phyloP scores from a whole-genome alignment of 2,888 invertebrate genomes.

The Sepiola atlantica region DNA sequence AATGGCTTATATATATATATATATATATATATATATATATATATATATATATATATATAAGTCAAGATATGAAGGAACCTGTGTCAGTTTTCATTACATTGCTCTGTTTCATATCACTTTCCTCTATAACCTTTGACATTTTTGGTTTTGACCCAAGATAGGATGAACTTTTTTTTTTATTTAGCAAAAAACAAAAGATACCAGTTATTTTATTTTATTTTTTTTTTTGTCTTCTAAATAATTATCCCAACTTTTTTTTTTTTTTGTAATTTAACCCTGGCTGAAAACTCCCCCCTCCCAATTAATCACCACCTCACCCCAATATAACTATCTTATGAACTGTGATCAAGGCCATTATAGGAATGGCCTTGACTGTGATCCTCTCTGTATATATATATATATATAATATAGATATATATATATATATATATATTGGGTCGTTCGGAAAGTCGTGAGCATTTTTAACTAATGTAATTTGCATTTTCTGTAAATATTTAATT shows the following conservation, averaged over 20 bases:
- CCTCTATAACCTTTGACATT: neutral
- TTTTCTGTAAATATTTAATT: too few species aligned
- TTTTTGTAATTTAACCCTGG: neutral
- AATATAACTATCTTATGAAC: neutral
- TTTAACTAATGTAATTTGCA: too few species aligned
- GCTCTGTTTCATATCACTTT: neutral
- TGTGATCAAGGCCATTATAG: neutral
- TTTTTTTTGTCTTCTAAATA: neutral
- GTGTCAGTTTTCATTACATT: neutral
- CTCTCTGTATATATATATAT: too few species aligned
- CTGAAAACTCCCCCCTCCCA: neutral
- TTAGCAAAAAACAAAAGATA: neutral
- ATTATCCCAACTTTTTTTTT: too few species aligned
- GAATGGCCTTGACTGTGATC: too few species aligned
- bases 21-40: neutral
- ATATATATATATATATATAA: neutral
- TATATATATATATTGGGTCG: too few species aligned
- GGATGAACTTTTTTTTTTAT: neutral
- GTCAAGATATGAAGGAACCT: neutral
- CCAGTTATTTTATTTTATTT: neutral
- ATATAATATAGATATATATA: too few species aligned
- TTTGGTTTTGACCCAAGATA: neutral
- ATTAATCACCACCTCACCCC: neutral
- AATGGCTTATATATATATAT: neutral
- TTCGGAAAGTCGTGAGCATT: too few species aligned